These are phyloP conservation scores for Myathropa florea DNA, from an alignment of 2,888 invertebrate genomes.

Conservation along the genomic window DNA sequence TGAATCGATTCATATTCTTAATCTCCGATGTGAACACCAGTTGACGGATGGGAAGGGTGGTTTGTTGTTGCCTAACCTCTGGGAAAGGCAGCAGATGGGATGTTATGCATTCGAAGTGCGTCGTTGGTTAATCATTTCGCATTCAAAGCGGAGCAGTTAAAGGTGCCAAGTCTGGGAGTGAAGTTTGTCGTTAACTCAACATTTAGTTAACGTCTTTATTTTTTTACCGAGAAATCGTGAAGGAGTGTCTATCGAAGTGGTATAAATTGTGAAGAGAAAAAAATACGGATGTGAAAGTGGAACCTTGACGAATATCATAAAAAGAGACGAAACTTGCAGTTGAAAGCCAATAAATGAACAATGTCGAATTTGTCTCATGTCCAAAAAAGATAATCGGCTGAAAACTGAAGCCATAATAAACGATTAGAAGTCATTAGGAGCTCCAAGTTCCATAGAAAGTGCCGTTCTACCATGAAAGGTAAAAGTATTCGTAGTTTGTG, in stretches of 20 bases:
- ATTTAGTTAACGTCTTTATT: neutral
- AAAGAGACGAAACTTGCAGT: too few relatives aligned
- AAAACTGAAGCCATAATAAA: too few relatives aligned
- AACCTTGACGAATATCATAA: neutral
- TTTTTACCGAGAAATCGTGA: neutral
- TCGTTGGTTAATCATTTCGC: neutral
- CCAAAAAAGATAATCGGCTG: too few relatives aligned
- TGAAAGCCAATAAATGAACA: too few relatives aligned
- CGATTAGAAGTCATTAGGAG: too few relatives aligned
- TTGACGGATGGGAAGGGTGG: neutral
- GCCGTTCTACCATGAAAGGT: too few relatives aligned
- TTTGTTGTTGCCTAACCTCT: constrained; percentile 24
- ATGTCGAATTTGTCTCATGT: too few relatives aligned
- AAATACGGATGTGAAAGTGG: neutral
- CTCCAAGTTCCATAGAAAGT: too few relatives aligned
- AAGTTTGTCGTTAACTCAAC: neutral
- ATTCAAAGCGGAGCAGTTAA: neutral
- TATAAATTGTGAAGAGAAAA: neutral
- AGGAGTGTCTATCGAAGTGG: neutral
- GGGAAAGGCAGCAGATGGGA: neutral
- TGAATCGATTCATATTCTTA: constrained; percentile 39
- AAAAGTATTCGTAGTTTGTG: too few relatives aligned
- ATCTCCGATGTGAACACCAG: neutral
- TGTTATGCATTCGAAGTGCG: neutral
- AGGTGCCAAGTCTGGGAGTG: constrained; percentile 8